phyloP scores from a whole-genome alignment of 2,888 invertebrate genomes.

The Pseudococcus jackbeardsleyi region DNA sequence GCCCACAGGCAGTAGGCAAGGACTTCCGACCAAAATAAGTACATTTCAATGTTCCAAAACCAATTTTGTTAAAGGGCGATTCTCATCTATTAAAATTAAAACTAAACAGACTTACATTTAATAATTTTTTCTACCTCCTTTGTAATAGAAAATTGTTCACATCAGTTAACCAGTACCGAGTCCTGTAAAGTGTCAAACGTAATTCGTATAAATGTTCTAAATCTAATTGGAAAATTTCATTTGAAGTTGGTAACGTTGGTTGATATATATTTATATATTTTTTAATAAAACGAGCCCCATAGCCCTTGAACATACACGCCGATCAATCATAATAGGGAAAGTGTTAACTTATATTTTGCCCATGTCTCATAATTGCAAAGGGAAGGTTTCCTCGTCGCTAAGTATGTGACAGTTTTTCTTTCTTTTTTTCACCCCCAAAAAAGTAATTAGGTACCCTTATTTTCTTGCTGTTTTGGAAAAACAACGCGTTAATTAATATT shows the following conservation, averaged over 20 bases:
- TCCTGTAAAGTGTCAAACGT: neutral
- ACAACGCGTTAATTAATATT: constrained; percentile 16
- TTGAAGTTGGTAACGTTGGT: neutral
- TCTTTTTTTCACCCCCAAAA: neutral
- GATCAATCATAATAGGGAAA: constrained; percentile 19
- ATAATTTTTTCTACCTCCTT: too few relatives aligned
- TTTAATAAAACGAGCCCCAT: neutral
- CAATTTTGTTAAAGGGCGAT: too few relatives aligned
- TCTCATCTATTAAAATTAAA: too few relatives aligned
- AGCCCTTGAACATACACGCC: neutral
- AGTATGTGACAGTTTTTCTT: constrained; percentile 19
- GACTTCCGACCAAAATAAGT: too few relatives aligned
- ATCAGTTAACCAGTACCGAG: neutral
- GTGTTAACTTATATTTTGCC: constrained; percentile 8
- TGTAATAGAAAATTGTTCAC: neutral
- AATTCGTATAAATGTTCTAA: constrained; percentile 1
- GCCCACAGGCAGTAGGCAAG: too few relatives aligned
- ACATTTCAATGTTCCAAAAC: too few relatives aligned
- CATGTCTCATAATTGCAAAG: neutral
- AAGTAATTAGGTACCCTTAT: constrained; percentile 10
- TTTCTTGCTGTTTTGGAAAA: neutral
- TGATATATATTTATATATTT: neutral
- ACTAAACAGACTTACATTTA: too few relatives aligned
- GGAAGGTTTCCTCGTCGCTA: neutral
- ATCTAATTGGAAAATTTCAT: neutral